Evolutionary conservation across 2,797 vertebrate genomes (phyloP), one percentile per base, ranked within the genome.

Genomic region (Prunella strophiata): DNA sequence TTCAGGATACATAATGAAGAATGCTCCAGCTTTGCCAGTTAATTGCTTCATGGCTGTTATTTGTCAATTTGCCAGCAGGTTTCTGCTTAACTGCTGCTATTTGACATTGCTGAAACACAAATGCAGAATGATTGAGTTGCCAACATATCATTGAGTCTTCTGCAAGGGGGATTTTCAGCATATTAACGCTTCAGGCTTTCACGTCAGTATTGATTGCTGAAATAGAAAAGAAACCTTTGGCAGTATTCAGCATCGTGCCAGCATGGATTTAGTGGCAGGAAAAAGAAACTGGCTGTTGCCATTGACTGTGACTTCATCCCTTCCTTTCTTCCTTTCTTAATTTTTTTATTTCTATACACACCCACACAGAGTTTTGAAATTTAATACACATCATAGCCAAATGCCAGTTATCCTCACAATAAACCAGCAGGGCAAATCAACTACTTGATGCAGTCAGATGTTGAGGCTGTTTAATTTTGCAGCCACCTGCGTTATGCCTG

Each of bases 61-160:
- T 97, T 98, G 97, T 98, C 97, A 97, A n/a, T 96, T 97, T 98
- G 96, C 97, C 97, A 97, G 96, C 96, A 96, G 96, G 88, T 96
- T 97, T 90, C 94, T 92, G 93, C 96, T 97, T 97, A 97, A 98
- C 96, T 96, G 94, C 97, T 96, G 93, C 96, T 85, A 22, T 96
- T 97, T 97, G 96, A 96, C 94, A 78, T 96, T 71, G 91, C 96
- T 96, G 96, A 96, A 96, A 95, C 95, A 94, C 91, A 97, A 97
- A 97, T 95, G 95, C 88, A 57, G 91, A 96, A 93, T 96, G 96
- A 97, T 85, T 96, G 97, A 97, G 94, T 94, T 97, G 96, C 95
- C 94, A 96, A 93, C 92, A 84, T 96, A 96, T 96, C 95, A 96
- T 96, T 97, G 97, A 97, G 90, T 92, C 91, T 96, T 96, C 92